Evolutionary conservation across 1,140 invertebrate genomes (phyloP).

Genomic region (Pseudomyrmex dendroicus): DNA sequence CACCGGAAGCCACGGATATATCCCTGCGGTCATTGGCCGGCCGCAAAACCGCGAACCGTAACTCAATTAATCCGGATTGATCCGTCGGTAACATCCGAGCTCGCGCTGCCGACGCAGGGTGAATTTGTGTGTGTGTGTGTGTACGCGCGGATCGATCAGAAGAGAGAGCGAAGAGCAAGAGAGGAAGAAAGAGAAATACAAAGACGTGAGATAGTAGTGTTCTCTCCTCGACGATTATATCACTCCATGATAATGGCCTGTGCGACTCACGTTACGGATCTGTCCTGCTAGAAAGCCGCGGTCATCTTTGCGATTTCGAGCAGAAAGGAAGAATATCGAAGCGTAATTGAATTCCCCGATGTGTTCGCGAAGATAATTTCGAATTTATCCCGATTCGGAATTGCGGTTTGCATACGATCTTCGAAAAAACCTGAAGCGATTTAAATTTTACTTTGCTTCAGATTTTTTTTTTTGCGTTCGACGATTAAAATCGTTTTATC

Average conservation of each 20-base stretch:
- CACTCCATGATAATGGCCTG: constrained; percentile 15
- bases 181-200: background rate
- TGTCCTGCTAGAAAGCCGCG: background rate
- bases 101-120: constrained; percentile 10
- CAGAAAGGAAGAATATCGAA: background rate
- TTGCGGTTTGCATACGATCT: no score
- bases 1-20: constrained; percentile 72
- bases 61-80: constrained; percentile 83
- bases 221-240: constrained; percentile 29
- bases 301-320: background rate
- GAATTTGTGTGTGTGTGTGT: constrained; percentile 8
- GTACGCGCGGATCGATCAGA: constrained; percentile 41
- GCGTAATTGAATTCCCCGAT: background rate
- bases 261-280: background rate
- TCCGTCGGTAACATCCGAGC: constrained; percentile 70
- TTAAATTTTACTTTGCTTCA: no score
- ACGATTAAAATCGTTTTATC: background rate
- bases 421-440: no score
- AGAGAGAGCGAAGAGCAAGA: background rate
- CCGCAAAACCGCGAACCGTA: constrained; percentile 79
- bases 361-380: background rate
- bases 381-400: background rate
- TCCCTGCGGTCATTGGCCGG: constrained; percentile 76
- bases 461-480: no score
- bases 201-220: background rate